Evolutionary conservation across 2,113 vertebrate species (phyloP), one percentile per base, ranked within the genome.

Genomic region (Tupaia chinensis): DNA sequence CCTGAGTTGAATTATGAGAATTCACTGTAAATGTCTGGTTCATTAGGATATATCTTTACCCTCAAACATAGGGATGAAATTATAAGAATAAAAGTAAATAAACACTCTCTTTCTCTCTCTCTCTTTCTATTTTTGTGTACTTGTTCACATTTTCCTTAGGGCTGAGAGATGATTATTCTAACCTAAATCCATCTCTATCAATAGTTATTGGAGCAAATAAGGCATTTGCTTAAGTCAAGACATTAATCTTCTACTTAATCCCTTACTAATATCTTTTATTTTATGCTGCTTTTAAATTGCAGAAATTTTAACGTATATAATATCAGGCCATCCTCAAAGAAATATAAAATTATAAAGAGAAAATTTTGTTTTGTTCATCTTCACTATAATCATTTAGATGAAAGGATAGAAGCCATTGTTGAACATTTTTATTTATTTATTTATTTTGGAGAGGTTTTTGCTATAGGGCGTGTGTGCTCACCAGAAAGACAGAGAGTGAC

Each of bases 21-120:
- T 53, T 96, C 53, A 82, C 4, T 87, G 14, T 56, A 56, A 77
- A 97, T 23, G 3, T 88, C 58, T 93, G 5, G 3, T 79, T 86
- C 69, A 63, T 70, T 87, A 65, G 56, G 53, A 69, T 32, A 32
- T 81, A 60, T 34, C 7, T 92, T 74, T 94, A 56, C 11, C 27
- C 10, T 79, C 66, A 79, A 87, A 53, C 27, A 32, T 44, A 76
- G 4, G 3, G 22, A 63, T 86, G 53, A 73, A 93, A 65, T n/a
- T 15, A 19, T 65, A 82, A 89, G 14, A 16, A 88, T 68, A 65
- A 20, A 76, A 70, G 54, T 29, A 14, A 69, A 32, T 14, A 3
- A 27, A 14, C 3, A 20, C 7, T 53, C 19, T 5, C 3, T 53
- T 23, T 79, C 14, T 29, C 4, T 83, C 20, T 72, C 2, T 7